Percentiles rank a stretch among this genome's conserved stretches.
These are phyloP conservation scores for Oreochromis aureus DNA, from an alignment of 2,113 vertebrate genomes.

Conservation along the genomic window DNA sequence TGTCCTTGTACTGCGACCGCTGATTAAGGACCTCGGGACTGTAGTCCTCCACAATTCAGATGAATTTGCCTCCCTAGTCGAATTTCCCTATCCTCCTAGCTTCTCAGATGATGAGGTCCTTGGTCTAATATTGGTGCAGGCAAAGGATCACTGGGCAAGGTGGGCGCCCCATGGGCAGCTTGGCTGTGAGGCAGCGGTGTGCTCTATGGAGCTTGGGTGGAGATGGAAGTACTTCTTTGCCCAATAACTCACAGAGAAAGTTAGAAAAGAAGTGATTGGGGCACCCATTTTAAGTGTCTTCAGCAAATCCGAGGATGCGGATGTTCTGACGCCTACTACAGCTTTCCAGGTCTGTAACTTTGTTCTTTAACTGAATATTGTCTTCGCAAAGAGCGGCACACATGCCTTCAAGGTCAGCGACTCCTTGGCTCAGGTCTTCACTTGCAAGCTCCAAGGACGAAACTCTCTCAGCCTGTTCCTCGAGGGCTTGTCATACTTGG, in stretches of 20 bases:
- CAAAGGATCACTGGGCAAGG: background rate
- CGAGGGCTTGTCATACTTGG: background rate
- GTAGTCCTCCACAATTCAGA: background rate
- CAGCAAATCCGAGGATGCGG: background rate
- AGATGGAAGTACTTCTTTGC: background rate
- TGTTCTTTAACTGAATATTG: background rate
- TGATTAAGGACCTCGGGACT: background rate
- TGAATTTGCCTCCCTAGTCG: background rate
- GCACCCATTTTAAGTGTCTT: background rate
- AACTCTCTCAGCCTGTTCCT: background rate
- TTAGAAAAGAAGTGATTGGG: background rate
- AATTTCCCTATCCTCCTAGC: background rate
- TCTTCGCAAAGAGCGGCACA: background rate
- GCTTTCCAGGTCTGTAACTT: background rate
- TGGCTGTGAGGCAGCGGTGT: background rate
- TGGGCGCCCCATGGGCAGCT: background rate
- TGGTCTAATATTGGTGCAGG: background rate
- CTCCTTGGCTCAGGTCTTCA: background rate
- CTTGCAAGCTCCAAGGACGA: background rate
- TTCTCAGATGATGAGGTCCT: background rate
- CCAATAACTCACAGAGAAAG: background rate
- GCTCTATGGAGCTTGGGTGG: background rate
- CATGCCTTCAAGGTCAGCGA: background rate
- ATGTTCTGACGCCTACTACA: background rate
- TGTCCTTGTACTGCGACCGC: background rate